Conservation (phyloP, 2,113 vertebrate genomes). For the Gobiocypris rarus region DNA sequence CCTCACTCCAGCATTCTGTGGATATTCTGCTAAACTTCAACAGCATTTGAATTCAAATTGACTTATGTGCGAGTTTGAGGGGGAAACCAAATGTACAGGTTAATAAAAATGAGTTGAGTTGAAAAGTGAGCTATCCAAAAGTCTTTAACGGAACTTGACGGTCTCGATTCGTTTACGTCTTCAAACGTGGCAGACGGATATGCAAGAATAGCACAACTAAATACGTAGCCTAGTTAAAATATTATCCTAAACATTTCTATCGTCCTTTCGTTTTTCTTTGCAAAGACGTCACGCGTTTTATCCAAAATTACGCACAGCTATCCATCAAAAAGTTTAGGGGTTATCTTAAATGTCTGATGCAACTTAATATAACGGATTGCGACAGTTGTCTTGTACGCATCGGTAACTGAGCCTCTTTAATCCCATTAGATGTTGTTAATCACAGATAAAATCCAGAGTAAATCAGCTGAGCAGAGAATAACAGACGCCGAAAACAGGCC, state of each 20-base stretch:
- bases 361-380: neutral
- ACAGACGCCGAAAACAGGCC: neutral
- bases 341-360: neutral
- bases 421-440: conserved; percentile 7
- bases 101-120: neutral
- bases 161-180: conserved; percentile 1
- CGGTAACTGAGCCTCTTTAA: neutral
- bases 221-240: neutral
- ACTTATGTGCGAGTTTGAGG: neutral
- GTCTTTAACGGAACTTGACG: neutral
- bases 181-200: conserved; percentile 12
- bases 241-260: neutral
- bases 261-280: neutral
- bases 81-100: neutral
- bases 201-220: neutral
- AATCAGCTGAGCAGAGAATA: neutral
- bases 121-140: no score
- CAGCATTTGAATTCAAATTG: neutral
- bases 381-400: neutral
- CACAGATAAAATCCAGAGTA: conserved; percentile 5
- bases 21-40: conserved; percentile 6
- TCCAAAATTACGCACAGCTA: neutral
- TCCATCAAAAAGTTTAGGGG: conserved; percentile 17
- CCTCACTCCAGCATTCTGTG: conserved; percentile 71
- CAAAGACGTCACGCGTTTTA: neutral